Evolutionary conservation across 2,113 vertebrate species (phyloP), one percentile per base, ranked within the genome.

Genomic region (Marcusenius ussheri): DNA sequence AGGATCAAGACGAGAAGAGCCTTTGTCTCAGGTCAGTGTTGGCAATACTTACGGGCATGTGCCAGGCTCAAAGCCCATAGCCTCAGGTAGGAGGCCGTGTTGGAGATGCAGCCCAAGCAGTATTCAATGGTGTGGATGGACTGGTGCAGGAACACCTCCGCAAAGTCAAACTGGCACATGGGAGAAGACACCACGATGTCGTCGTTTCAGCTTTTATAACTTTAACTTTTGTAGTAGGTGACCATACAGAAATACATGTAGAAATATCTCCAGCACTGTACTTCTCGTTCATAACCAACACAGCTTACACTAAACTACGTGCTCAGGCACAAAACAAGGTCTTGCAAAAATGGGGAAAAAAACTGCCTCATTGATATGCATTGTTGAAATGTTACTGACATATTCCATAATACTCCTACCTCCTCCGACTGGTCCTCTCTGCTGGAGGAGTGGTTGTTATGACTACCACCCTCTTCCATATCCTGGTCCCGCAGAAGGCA

Each of bases 11-110:
- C 5, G 1, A 47, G 21, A 46, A 39, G 42, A 83, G 31, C 1
- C 35, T 39, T 77, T 39, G 5, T 77, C 31, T 39, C 70, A 17
- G 80, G 19, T 31, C 3, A 47, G 13, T 46, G 21, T 2, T 47
- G 45, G 83, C 83, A 84, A 89, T 62, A 97, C 98, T 98, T 94
- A 99, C 98, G 98, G 47, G 98, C 97, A 45, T 99, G 98, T 84
- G 98, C 98, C 93, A 99, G 94, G 87, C 98, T 99, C 83, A 99
- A 96, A 2, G 98, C 98, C 98, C 98, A 99, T 74, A 99, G 98
- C 56, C 98, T 94, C 89, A 99, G 95, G 91, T 99, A 99, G 0
- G 98, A 99, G 0, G 98, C 98, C 0, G 98, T 99, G 95, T 99
- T 99, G 53, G 98, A 99, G 94, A 99, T 93, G 92, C 98, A 99